Evolutionary conservation across 1,140 invertebrate genomes (phyloP).

Genomic region (Hycleus phaleratus): DNA sequence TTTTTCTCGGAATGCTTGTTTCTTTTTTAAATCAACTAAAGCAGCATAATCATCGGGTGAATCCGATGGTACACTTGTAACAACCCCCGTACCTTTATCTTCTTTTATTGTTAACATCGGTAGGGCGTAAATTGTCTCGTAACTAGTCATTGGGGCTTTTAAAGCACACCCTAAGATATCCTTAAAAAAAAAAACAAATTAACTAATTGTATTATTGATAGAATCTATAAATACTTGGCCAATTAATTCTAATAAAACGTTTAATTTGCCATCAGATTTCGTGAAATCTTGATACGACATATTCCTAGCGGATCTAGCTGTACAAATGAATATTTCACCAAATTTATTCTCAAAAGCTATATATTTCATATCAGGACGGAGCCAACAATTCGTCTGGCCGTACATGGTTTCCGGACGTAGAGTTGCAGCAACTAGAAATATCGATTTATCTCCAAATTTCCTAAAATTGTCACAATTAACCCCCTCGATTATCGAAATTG

Average conservation of each 20-base stretch:
- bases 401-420: slow-evolving; percentile 99
- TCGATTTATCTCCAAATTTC: slow-evolving; percentile 46
- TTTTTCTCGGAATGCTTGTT: slow-evolving; percentile 86
- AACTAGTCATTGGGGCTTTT: slow-evolving; percentile 73
- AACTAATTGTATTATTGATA: neutral
- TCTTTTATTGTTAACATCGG: slow-evolving; percentile 98
- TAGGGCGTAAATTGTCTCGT: slow-evolving; percentile 82
- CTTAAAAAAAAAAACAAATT: slow-evolving; percentile 31
- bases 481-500: no score
- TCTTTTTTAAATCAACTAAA: slow-evolving; percentile 91
- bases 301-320: slow-evolving; percentile 80
- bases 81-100: slow-evolving; percentile 96
- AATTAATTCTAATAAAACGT: slow-evolving; percentile 59
- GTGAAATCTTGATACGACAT: slow-evolving; percentile 96
- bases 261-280: slow-evolving; percentile 67
- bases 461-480: slow-evolving; percentile 39
- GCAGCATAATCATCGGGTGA: slow-evolving; percentile 98
- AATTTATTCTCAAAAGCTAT: slow-evolving; percentile 67
- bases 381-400: slow-evolving; percentile 99
- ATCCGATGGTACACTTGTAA: slow-evolving; percentile 97
- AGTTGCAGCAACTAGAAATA: slow-evolving; percentile 95
- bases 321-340: slow-evolving; percentile 82
- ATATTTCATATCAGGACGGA: slow-evolving; percentile 92
- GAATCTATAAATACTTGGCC: slow-evolving; percentile 51
- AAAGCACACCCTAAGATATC: slow-evolving; percentile 74